A percentile compares a stretch with the other conserved stretches of the same genome.
Conservation (phyloP, 2,113 vertebrate species). For the Toxotes jaculatrix region DNA sequence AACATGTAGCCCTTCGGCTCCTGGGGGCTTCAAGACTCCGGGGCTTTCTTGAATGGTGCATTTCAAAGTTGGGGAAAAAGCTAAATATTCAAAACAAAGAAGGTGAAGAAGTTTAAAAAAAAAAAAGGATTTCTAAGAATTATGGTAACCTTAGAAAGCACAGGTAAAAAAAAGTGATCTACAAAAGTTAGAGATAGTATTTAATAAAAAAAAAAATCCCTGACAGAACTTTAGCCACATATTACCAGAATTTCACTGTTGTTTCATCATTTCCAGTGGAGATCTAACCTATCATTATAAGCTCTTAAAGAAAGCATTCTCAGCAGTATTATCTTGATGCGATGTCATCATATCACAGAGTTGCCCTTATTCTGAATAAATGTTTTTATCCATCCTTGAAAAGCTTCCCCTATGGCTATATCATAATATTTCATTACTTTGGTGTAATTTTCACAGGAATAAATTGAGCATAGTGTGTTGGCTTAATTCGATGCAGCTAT, state of each 20-base stretch:
- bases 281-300: slow-evolving; percentile 58
- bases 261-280: slow-evolving; percentile 73
- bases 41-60: slow-evolving; percentile 43
- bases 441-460: slow-evolving; percentile 71
- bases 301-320: slow-evolving; percentile 61
- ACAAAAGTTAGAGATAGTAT: slow-evolving; percentile 14
- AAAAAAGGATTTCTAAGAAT: slow-evolving; percentile 30
- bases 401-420: slow-evolving; percentile 68
- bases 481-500: slow-evolving; percentile 72
- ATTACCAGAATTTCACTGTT: slow-evolving; percentile 61
- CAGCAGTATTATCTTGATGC: slow-evolving; percentile 71
- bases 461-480: slow-evolving; percentile 53
- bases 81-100: slow-evolving; percentile 42
- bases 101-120: not conserved
- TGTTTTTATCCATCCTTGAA: slow-evolving; percentile 75
- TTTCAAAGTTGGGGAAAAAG: slow-evolving; percentile 51
- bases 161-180: slow-evolving; percentile 31
- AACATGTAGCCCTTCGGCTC: slow-evolving; percentile 65
- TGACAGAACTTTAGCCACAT: slow-evolving; percentile 34
- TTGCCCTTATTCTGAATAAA: slow-evolving; percentile 62
- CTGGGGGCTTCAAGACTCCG: slow-evolving; percentile 49
- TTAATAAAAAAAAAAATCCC: slow-evolving; percentile 31
- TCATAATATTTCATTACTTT: slow-evolving; percentile 75
- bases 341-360: slow-evolving; percentile 67
- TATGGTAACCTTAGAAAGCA: slow-evolving; percentile 37